phyloP scores from a whole-genome alignment of 2,888 invertebrate genomes.

The Hydriomena furcata region DNA sequence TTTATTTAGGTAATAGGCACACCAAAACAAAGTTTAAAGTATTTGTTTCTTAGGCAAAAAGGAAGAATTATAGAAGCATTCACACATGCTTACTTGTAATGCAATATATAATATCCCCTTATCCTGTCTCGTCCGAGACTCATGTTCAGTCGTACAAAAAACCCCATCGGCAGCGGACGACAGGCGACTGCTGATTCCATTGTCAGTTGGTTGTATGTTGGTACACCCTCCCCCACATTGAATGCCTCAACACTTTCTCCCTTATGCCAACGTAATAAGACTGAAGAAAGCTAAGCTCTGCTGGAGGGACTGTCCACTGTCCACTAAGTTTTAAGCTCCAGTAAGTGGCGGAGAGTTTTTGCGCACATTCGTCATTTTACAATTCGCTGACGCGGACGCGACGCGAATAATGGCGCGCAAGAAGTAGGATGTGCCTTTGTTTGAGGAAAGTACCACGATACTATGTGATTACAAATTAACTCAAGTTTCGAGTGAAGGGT shows the following conservation, averaged over 20 bases:
- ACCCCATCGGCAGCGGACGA: conserved; percentile 1
- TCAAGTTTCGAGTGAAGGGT: conserved; percentile 1
- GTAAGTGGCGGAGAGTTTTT: conserved; percentile 27
- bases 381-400: conserved; percentile 15
- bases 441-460: conserved; percentile 11
- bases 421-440: conserved; percentile 23
- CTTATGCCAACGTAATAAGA: background rate
- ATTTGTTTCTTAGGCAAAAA: too few relatives aligned
- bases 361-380: conserved; percentile 34
- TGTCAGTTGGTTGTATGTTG: background rate
- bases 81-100: too few relatives aligned
- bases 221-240: background rate
- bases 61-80: too few relatives aligned
- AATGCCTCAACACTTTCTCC: background rate
- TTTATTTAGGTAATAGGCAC: too few relatives aligned
- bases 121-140: background rate
- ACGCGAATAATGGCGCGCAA: too few relatives aligned
- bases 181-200: conserved; percentile 12
- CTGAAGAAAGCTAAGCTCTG: background rate
- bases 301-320: background rate
- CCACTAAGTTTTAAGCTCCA: background rate
- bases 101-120: too few relatives aligned
- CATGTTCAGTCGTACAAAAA: conserved; percentile 6
- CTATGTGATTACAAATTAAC: conserved; percentile 28
- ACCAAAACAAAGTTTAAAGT: too few relatives aligned